Percentiles rank a stretch among this genome's conserved stretches.
These are phyloP conservation scores for Ectemnius cavifrons DNA, from an alignment of 2,888 invertebrate genomes.

Conservation along the genomic window DNA sequence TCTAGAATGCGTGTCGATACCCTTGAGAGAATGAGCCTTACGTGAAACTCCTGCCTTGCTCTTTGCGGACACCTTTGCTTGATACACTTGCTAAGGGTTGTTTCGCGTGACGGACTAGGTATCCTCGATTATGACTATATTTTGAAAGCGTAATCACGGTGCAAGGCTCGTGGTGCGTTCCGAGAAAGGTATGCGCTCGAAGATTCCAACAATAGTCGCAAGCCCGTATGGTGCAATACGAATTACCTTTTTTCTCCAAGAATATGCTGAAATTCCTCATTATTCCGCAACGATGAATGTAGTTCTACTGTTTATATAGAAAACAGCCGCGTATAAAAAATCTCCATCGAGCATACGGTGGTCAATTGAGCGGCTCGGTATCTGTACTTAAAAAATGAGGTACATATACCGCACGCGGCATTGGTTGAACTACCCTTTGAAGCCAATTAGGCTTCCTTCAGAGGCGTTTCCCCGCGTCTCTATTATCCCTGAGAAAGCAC, in stretches of 20 bases:
- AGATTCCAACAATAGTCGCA: too few relatives aligned
- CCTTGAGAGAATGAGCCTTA: neutral
- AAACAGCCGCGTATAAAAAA: too few relatives aligned
- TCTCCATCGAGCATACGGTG: neutral
- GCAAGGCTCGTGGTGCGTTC: too few relatives aligned
- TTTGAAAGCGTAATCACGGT: too few relatives aligned
- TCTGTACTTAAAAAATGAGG: constrained; percentile 33
- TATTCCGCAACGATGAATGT: too few relatives aligned
- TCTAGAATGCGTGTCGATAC: neutral
- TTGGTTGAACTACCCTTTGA: constrained; percentile 32
- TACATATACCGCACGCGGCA: constrained; percentile 27
- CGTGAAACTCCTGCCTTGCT: too few relatives aligned
- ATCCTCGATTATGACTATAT: neutral
- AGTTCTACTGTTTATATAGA: too few relatives aligned
- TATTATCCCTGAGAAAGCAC: constrained; percentile 40
- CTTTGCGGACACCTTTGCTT: neutral
- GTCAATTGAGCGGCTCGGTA: constrained; percentile 12
- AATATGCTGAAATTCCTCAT: too few relatives aligned
- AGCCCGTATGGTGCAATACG: too few relatives aligned
- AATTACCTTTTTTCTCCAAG: too few relatives aligned
- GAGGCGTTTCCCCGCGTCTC: constrained; percentile 32
- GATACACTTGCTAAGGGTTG: neutral
- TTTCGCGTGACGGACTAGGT: neutral
- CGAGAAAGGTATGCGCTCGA: too few relatives aligned
- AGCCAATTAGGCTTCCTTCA: constrained; percentile 52